Percentiles rank a stretch among this genome's conserved stretches.
Conservation (phyloP, 2,113 vertebrate species). For the Bos indicus region DNA sequence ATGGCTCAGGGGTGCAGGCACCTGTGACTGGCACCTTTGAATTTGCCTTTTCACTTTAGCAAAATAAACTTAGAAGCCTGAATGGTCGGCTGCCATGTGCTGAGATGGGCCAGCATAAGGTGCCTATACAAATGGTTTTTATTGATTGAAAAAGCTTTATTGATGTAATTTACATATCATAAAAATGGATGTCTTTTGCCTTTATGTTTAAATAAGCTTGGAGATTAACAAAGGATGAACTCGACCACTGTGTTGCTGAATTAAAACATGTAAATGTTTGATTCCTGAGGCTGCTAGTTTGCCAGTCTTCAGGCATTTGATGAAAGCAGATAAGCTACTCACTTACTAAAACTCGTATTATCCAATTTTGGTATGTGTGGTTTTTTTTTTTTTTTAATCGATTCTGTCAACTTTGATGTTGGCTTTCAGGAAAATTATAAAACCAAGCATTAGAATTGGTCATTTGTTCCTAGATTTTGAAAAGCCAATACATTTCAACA, state of each 20-base stretch:
- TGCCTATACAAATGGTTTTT: background rate
- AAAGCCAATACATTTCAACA: constrained; percentile 12
- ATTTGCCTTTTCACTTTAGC: constrained; percentile 60
- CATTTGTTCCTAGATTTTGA: constrained; percentile 27
- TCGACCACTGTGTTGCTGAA: background rate
- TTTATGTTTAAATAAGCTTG: background rate
- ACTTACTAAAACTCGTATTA: background rate
- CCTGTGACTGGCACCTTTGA: constrained; percentile 37
- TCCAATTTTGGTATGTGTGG: background rate
- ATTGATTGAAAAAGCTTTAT: constrained; percentile 13
- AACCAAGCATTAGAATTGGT: background rate
- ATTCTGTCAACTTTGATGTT: constrained; percentile 14
- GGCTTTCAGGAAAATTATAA: constrained; percentile 34
- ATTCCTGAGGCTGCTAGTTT: background rate
- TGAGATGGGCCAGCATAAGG: background rate
- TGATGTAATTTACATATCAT: background rate
- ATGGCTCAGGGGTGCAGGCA: constrained; percentile 9
- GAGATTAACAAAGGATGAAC: background rate
- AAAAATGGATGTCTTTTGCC: background rate
- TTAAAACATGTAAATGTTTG: background rate
- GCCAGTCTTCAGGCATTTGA: background rate
- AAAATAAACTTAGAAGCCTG: background rate
- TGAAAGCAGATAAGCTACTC: background rate
- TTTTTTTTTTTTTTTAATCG: background rate
- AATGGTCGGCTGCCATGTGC: background rate